A percentile compares a stretch with the other conserved stretches of the same genome.
Evolutionary conservation across 2,113 vertebrate genomes (phyloP).

Genomic region (Phodopus roborovskii): DNA sequence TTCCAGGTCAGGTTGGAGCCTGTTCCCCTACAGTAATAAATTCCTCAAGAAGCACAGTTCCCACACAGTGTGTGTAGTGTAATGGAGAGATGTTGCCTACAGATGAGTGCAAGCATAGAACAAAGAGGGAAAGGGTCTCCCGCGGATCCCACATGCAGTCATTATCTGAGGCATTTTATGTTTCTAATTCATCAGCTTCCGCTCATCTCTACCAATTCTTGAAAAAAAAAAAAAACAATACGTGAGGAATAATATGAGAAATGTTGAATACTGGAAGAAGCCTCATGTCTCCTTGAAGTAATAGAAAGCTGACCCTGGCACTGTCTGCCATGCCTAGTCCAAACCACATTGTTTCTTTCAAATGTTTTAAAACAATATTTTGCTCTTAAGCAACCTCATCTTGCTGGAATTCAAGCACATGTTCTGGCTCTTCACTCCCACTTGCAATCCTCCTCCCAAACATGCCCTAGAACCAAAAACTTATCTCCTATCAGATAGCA

Average conservation of each 20-base stretch:
- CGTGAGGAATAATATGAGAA: not conserved
- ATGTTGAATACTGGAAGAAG: not conserved
- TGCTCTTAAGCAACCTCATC: not conserved
- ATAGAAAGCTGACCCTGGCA: not conserved
- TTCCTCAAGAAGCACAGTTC: not conserved
- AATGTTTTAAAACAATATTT: not conserved
- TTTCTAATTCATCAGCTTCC: not conserved
- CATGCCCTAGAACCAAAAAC: not conserved
- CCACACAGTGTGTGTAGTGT: not conserved
- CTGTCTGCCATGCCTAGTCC: accelerated
- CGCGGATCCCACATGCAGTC: not conserved
- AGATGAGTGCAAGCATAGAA: not conserved
- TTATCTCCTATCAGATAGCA: not conserved
- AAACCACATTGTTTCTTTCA: not conserved
- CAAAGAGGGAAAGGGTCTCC: not conserved
- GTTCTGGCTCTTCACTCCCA: not conserved
- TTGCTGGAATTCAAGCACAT: not conserved
- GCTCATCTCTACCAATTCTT: not conserved
- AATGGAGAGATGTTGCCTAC: not conserved
- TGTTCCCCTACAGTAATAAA: not conserved
- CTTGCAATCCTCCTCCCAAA: not conserved
- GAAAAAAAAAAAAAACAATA: not conserved
- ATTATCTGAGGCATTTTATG: not conserved
- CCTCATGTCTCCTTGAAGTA: not conserved
- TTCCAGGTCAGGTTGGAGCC: not conserved